These are phyloP conservation scores for Dolichotis patagonum DNA, from an alignment of 2,113 vertebrate genomes.

Conservation along the genomic window DNA sequence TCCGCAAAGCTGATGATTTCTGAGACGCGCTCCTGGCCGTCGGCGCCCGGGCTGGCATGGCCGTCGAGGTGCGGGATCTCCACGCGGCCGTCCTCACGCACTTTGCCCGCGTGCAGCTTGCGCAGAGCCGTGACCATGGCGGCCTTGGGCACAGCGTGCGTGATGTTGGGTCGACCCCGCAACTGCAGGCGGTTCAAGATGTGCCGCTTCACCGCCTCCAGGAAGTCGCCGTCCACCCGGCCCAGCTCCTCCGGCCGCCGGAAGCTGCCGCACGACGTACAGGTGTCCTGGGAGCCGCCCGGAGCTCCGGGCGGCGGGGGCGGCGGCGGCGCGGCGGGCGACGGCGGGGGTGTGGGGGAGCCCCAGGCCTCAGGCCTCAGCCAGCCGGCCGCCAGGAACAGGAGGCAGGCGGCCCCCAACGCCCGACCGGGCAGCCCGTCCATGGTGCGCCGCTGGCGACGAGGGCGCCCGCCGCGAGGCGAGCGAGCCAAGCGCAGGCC, in stretches of 20 bases:
- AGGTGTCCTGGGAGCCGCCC: conserved; percentile 88
- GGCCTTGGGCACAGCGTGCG: conserved; percentile 95
- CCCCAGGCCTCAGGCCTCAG: conserved; percentile 82
- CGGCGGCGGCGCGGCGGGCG: conserved; percentile 81
- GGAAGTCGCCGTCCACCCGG: conserved; percentile 92
- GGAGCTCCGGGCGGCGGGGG: conserved; percentile 85
- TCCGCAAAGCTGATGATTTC: conserved; percentile 99
- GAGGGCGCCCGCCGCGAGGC: conserved; percentile 81
- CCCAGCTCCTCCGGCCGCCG: conserved; percentile 91
- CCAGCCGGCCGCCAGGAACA: conserved; percentile 82
- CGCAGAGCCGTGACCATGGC: conserved; percentile 97
- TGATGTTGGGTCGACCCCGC: conserved; percentile 97
- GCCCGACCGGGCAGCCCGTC: conserved; percentile 86
- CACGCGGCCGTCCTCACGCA: conserved; percentile 95
- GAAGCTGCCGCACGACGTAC: conserved; percentile 95
- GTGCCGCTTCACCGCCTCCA: conserved; percentile 98
- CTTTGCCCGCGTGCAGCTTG: conserved; percentile 96
- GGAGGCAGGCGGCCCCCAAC: conserved; percentile 83
- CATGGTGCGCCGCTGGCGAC: conserved; percentile 85
- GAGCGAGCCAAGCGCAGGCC: conserved; percentile 81
- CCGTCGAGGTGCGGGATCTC: conserved; percentile 97
- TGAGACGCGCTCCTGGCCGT: conserved; percentile 91
- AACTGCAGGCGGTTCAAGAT: conserved; percentile 97
- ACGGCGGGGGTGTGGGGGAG: conserved; percentile 79
- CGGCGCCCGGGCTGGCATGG: conserved; percentile 91